phyloP scores from a whole-genome alignment of 2,797 vertebrate species.

The Microctenopoma steveboyesi region DNA sequence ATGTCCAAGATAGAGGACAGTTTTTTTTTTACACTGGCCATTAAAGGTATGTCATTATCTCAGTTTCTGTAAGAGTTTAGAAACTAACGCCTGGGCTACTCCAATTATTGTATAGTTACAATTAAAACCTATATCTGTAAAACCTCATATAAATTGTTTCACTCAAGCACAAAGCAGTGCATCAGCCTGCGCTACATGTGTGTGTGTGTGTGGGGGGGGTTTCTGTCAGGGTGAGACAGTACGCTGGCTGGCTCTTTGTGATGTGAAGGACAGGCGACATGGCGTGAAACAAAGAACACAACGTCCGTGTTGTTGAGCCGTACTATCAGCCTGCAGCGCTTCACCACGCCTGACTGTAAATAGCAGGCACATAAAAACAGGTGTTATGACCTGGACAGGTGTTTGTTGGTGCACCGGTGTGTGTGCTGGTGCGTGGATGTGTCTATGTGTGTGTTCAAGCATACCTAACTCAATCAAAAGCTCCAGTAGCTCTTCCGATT shows the following conservation, averaged over 20 bases:
- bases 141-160: slow-evolving; percentile 6
- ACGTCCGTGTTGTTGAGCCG: slow-evolving; percentile 22
- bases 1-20: background rate
- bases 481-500: slow-evolving; percentile 60
- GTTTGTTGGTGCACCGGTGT: slow-evolving; percentile 24
- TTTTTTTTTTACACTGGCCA: too few relatives aligned
- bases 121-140: slow-evolving; percentile 8
- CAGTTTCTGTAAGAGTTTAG: background rate
- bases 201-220: background rate
- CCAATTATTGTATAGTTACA: background rate
- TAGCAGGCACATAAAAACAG: slow-evolving; percentile 51
- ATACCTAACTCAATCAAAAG: slow-evolving; percentile 70
- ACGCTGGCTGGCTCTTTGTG: slow-evolving; percentile 33
- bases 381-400: slow-evolving; percentile 64
- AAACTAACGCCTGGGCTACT: background rate
- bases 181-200: background rate
- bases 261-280: slow-evolving; percentile 60
- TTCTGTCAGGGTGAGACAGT: slow-evolving; percentile 5
- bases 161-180: slow-evolving; percentile 5
- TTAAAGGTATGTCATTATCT: background rate
- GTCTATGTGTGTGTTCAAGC: slow-evolving; percentile 49
- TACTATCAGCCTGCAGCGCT: slow-evolving; percentile 42
- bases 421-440: slow-evolving; percentile 10
- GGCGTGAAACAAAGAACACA: slow-evolving; percentile 56
- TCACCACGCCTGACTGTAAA: slow-evolving; percentile 43